Conservation (phyloP, 2,888 invertebrate species). For the Loripinus fragilis region DNA sequence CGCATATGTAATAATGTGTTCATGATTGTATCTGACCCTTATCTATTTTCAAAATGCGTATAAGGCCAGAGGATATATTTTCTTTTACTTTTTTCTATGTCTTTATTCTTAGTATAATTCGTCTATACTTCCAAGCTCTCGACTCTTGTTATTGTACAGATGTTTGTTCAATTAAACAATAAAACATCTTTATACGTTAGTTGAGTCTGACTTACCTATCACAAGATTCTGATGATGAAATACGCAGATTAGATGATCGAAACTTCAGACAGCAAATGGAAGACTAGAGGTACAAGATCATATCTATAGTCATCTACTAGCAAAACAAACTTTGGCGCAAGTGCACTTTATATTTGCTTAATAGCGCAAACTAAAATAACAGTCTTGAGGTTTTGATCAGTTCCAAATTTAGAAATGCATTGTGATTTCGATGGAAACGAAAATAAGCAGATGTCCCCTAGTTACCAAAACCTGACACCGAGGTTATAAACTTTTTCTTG, state of each 20-base stretch:
- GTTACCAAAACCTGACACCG: no score
- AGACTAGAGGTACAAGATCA: background rate
- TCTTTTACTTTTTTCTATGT: no score
- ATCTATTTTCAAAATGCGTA: no score
- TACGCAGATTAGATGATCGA: background rate
- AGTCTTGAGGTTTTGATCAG: no score
- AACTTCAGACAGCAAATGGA: conserved; percentile 12
- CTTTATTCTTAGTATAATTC: no score
- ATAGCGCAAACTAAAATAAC: background rate
- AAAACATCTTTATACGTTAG: conserved; percentile 18
- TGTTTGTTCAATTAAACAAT: conserved; percentile 18
- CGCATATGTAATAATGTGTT: no score
- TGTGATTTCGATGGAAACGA: no score
- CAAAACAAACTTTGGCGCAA: background rate
- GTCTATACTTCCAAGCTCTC: background rate
- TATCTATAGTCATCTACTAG: conserved; percentile 14
- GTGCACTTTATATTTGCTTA: background rate
- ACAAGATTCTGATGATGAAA: background rate
- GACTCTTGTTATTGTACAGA: background rate
- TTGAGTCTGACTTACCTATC: conserved; percentile 12
- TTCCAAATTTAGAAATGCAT: no score
- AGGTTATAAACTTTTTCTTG: no score
- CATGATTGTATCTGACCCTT: no score
- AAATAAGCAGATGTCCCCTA: no score
- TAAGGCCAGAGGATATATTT: no score